Conservation (phyloP, 2,113 vertebrate species). For the Prolemur simus region DNA sequence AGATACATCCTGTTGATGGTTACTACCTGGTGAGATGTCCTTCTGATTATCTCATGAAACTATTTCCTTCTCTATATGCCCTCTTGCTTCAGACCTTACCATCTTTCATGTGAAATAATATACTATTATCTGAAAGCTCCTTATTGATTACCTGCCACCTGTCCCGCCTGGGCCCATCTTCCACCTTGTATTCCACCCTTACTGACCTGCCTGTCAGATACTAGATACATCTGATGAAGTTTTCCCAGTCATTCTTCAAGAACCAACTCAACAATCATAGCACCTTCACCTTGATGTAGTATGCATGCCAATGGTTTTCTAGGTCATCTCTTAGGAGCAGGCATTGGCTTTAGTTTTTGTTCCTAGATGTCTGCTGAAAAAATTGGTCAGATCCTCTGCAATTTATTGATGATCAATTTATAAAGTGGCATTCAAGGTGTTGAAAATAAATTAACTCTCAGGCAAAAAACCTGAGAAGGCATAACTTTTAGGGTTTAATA, state of each 20-base stretch:
- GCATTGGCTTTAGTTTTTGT: neutral
- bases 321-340: neutral
- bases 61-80: neutral
- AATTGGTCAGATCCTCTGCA: neutral
- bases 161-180: neutral
- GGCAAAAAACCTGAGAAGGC: neutral
- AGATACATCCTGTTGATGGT: neutral
- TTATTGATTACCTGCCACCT: neutral
- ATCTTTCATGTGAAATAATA: constrained; percentile 34
- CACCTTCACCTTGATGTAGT: neutral
- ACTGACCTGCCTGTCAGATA: neutral
- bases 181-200: neutral
- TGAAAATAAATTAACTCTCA: constrained; percentile 29
- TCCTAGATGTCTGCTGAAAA: neutral
- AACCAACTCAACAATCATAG: neutral
- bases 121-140: neutral
- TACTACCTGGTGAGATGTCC: neutral
- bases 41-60: neutral
- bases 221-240: neutral
- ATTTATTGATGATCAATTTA: neutral
- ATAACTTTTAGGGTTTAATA: neutral
- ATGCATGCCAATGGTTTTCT: neutral
- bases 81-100: neutral
- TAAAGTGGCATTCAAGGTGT: neutral
- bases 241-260: neutral